These are phyloP conservation scores for Sminthurides aquaticus DNA, from an alignment of 2,888 invertebrate species.

Conservation along the genomic window DNA sequence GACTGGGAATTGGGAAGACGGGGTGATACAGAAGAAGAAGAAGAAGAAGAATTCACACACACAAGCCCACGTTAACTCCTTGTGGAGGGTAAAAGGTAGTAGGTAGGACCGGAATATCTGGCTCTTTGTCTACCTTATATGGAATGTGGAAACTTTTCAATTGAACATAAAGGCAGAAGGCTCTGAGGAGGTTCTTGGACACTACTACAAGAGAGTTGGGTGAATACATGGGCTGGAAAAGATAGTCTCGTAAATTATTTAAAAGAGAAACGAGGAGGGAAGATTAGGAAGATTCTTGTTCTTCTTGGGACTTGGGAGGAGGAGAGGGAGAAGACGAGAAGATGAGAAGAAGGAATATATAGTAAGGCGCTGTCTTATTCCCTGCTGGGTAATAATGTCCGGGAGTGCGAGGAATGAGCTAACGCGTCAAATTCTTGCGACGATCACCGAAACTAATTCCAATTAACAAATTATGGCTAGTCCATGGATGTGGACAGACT, in stretches of 20 bases:
- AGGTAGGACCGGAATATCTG: not conserved
- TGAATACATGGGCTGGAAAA: not conserved
- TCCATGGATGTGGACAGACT: not conserved
- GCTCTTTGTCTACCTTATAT: conserved; percentile 1
- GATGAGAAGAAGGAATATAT: too few relatives aligned
- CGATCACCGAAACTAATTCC: conserved; percentile 2
- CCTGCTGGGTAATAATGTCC: conserved; percentile 5
- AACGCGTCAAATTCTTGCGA: not conserved
- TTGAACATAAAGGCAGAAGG: not conserved
- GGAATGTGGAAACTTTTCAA: conserved; percentile 5
- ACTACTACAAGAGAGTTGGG: too few relatives aligned
- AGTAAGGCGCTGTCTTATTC: conserved; percentile 1
- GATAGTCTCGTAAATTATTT: not conserved
- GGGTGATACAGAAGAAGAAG: not conserved
- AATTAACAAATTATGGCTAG: conserved; percentile 8
- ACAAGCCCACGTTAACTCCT: not conserved
- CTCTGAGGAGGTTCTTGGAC: not conserved
- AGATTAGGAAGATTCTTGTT: too few relatives aligned
- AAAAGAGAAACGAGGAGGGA: not conserved
- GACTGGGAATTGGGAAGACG: too few relatives aligned
- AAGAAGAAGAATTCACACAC: not conserved
- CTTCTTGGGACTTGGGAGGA: too few relatives aligned
- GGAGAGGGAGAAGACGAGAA: not conserved
- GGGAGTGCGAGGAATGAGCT: not conserved
- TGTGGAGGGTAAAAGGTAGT: not conserved